Evolutionary conservation across 2,797 vertebrate species (phyloP), one percentile per base, ranked within the genome.

Genomic region (Protonibea diacanthus): DNA sequence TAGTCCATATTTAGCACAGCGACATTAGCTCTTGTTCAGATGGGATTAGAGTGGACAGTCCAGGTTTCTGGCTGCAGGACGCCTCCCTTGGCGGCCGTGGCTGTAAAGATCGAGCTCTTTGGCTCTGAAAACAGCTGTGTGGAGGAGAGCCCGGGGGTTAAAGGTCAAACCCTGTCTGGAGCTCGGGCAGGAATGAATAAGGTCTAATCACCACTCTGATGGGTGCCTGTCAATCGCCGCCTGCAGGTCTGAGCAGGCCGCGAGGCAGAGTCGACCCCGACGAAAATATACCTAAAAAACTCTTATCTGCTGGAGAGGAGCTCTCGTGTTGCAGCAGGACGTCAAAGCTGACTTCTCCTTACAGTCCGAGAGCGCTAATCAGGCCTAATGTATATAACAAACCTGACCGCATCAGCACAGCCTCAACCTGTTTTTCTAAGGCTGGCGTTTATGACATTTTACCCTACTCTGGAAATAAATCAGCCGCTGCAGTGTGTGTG

Each of bases 81-180:
- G 67, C 90, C 79, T 85, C 63, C 73, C 71, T 84, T 80, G 1
- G 61, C 51, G 74, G 86, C 72, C 74, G 42, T 23, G 82, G 89
- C 82, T 86, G 88, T 93, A 90, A 92, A 94, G 76, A 78, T 42
- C 38, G 21, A 86, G 86, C 60, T 81, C 78, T 64, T 59, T 62
- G 88, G 77, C 83, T 92, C 88, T 81, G 82, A 93, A 38, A 96
- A 95, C 95, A 96, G 95, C 94, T 96, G 95, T 94, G 93, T 73
- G 78, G 71, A 81, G 85, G 72, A 89, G 89, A 88, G 84, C 81
- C 61, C 1, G 33, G 56, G 68, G 91, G 95, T 95, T 92, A 94
- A 72, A 86, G 94, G 94, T 92, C 94, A 94, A 87, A 79, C 81
- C 89, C 90, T 91, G 95, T 95, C 95, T 95, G 93, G 91, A 85